phyloP scores from a whole-genome alignment of 2,113 vertebrate genomes.

The Dermatemys mawii region DNA sequence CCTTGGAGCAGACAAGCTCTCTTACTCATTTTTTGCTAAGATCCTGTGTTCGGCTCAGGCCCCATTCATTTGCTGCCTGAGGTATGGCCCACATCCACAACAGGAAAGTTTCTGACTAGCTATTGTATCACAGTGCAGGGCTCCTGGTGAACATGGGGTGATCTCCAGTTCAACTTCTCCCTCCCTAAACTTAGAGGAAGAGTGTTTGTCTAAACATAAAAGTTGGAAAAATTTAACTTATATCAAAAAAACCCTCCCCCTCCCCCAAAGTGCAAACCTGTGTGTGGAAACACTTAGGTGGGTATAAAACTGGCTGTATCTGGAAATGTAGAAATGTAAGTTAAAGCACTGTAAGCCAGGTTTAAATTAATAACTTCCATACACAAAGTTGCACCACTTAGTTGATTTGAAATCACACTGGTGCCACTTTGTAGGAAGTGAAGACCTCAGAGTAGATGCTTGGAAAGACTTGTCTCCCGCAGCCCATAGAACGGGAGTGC shows the following conservation, averaged over 20 bases:
- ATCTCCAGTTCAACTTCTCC: slow-evolving; percentile 40
- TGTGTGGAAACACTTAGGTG: too few species aligned
- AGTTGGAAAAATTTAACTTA: neutral
- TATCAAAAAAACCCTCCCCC: neutral
- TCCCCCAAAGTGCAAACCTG: too few species aligned
- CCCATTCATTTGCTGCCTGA: slow-evolving; percentile 4
- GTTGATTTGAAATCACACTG: neutral
- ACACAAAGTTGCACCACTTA: neutral
- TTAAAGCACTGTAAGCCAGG: neutral
- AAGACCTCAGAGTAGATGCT: neutral
- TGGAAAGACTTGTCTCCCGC: neutral
- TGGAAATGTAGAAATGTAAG: neutral
- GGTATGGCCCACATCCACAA: slow-evolving; percentile 33
- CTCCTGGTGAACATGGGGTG: slow-evolving; percentile 20
- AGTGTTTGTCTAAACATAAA: neutral
- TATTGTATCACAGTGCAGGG: neutral
- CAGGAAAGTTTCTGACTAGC: slow-evolving; percentile 28
- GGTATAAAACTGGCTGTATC: neutral
- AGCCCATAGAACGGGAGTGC: neutral
- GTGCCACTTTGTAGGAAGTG: neutral
- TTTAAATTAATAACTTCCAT: neutral
- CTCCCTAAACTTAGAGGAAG: neutral
- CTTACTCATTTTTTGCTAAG: neutral
- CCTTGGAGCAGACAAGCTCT: slow-evolving; percentile 31
- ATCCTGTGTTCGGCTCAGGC: slow-evolving; percentile 43